Base-by-base conservation (phyloP, 2,888 invertebrate species). In the Limnephilus lunatus region DNA sequence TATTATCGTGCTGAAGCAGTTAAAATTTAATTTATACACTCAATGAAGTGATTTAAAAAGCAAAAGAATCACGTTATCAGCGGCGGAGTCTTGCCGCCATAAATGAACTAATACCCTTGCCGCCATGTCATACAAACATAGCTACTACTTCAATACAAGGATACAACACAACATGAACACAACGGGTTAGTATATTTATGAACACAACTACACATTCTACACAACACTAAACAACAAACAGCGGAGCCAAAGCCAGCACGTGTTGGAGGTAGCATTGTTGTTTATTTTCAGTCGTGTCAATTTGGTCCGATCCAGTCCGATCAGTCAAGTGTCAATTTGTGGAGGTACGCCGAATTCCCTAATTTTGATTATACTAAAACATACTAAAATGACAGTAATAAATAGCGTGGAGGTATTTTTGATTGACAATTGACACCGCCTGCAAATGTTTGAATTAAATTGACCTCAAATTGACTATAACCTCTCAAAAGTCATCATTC, bases 391-490 rank as follows among this genome's bases (percentile, higher is more conserved):
- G 83, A 83, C 25, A 35, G 35, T 19, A 83, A 2, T 83, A 83
- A 83, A 25, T 32, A 83, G 15, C 5, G 83, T 83, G 35, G 32
- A 32, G 25, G n/a, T 83, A 35, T 83, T 83, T 35, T 32, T 83
- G 15, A 39, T 83, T 35, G 83, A 39, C 35, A 39, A 32, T n/a
- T n/a, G n/a, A n/a, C n/a, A n/a, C 32, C 83, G 83, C 25, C 35
- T 83, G 32, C 3, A 35, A n/a, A 83, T 32, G 32, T 83, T 83
- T 83, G 35, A 83, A 89, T 89, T 89, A 80, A 89, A 89, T 89
- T 89, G 88, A 89, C 88, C 88, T 89, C 39, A 53, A n/a, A 80
- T 35, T 80, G 88, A 89, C 80, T 80, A 81, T 89, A 89, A 89
- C 88, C 88, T 89, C 88, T 25, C 14, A 39, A 7, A 25, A 81